Evolutionary conservation across 2,888 invertebrate species (phyloP), one percentile per base, ranked within the genome.

Genomic region (Rhaphigaster nebulosa): DNA sequence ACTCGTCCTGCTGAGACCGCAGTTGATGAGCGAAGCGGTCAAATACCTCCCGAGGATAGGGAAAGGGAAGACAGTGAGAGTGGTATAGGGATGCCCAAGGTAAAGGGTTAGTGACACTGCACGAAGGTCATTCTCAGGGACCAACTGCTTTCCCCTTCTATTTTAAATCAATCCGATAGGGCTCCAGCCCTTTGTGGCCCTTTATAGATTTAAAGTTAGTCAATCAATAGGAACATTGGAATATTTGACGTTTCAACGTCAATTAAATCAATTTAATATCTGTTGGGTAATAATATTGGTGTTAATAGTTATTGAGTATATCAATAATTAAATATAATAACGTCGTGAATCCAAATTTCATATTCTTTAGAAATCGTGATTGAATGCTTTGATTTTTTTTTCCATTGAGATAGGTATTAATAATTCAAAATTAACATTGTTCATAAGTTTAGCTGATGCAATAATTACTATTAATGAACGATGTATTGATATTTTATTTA

Each of bases 61-160:
- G 84, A 84, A 84, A 84, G 84, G 84, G 84, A 84, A 84, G 84
- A n/a, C 45, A 45, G 84, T 45, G 84, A 84, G 84, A 84, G 84
- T 84, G 45, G 84, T 41, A 41, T 45, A 84, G 84, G 84, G n/a
- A 45, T n/a, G 84, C 13, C 45, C 84, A 45, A 84, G 84, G 84
- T 45, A 6, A 84, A 84, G 84, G 84, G 84, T 84, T 84, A 84
- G 45, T 84, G 84, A 76, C 80, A 38, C 45, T 13, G 41, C 0
- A 15, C 20, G 84, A 84, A 84, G 84, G 84, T 50, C 84, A 45
- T 5, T 5, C 84, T 45, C 84, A 84, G 45, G 84, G 84, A n/a
- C 84, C 84, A 23, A 2, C 41, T 84, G 41, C 84, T 84, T 84
- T 84, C 84, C 26, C 84, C n/a, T 76, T 50, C 45, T n/a, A 0